Evolutionary conservation across 2,797 vertebrate genomes (phyloP), one percentile per base, ranked within the genome.

Genomic region (Cyprinella venusta): DNA sequence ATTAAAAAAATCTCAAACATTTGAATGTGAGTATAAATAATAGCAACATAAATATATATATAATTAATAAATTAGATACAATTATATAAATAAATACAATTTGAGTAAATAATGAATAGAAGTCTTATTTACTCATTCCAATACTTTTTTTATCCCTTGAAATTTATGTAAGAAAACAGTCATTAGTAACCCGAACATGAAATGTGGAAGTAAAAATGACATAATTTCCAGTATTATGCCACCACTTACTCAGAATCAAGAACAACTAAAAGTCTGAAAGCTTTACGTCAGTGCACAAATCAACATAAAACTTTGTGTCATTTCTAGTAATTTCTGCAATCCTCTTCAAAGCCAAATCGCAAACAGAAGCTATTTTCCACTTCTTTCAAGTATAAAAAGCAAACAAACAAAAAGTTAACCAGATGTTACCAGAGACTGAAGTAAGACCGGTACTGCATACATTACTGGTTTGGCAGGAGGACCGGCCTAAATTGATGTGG

Each of bases 401-500:
- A 83, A 61, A 72, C 50, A 80, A 84, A 80, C 80, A 74, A 74
- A 74, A 75, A 54, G 8, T 56, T 50, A 69, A 85, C 40, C 78
- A 79, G 48, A 83, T 48, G 77, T 77, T 36, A 2, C 76, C 54
- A 65, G 63, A 63, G 64, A 48, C 71, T 48, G 74, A 52, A 56
- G 71, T 54, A 80, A 79, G 33, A 48, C 9, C 5, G 1, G 68
- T 33, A 48, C 42, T 65, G 30, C 36, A 61, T 76, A 79, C 79
- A 81, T 54, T 76, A 77, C 70, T 81, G 64, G 63, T 65, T 80
- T 82, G 61, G 79, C 80, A 74, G 71, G 74, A 75, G 69, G 72
- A 88, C 56, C 30, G 18, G 76, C 64, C 42, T 76, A 68, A 72
- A 78, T 77, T 74, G 75, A 87, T 52, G 79, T 59, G 40, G 80